Base-by-base conservation (phyloP, 2,113 vertebrate species). In the Cyanoramphus novaezelandiae region DNA sequence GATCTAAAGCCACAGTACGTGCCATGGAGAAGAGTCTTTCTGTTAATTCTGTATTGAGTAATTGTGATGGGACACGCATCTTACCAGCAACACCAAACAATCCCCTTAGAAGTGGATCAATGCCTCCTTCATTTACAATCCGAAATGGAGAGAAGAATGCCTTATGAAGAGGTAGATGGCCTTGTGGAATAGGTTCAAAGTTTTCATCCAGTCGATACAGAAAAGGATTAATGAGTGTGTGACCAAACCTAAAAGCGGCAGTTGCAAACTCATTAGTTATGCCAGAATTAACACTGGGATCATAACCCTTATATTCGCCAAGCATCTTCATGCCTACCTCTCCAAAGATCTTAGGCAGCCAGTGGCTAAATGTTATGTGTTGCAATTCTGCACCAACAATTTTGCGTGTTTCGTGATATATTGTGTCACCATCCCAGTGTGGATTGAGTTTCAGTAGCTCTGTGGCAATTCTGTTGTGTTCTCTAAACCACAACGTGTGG, bases 131-230 rank as follows among this genome's bases (percentile, higher is more conserved):
- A 18, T 99, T 99, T 88, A 99, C 99, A 64, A 99, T 99, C 90
- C 99, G 98, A 97, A 99, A 99, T 4, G 99, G 99, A 2, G 99
- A 99, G 97, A 99, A 99, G 97, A 99, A 99, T 96, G 99, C 99
- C 60, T 99, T 99, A 97, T 99, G 99, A 83, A 99, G 98, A 23
- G 99, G 98, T 80, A 99, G 96, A 95, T 99, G 99, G 19, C 99
- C 99, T 95, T 99, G 99, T 3, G 98, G 97, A 75, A 99, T 98
- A 31, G 99, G 98, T 97, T 98, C 97, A 95, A 99, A 99, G 96
- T 98, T 96, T 96, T 99, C 98, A 11, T 99, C 98, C 65, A 99
- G 95, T 79, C 99, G 97, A 96, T 99, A 99, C 37, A 99, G 98
- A 88, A 99, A 96, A 2, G 99, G 99, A 97, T 99, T 99, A 97